Base-by-base conservation (phyloP, 2,113 vertebrate genomes). In the Brachirus orientalis region DNA sequence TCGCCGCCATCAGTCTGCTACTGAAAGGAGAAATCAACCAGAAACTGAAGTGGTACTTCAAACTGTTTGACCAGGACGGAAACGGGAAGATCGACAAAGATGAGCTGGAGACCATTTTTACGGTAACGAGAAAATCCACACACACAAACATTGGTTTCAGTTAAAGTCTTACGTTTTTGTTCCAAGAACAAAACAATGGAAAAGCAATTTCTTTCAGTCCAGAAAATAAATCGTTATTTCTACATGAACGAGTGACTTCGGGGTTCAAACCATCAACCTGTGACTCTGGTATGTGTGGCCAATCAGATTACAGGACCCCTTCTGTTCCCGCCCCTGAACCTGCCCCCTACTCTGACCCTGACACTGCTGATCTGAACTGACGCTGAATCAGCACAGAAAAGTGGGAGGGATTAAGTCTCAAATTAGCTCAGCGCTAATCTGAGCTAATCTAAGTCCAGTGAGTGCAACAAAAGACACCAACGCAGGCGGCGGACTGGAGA, bases 21-120 rank as follows among this genome's bases (percentile, higher is more conserved):
- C 91, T 96, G 82, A 90, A 92, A 83, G 95, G 96, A 40, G 96
- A 96, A 91, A 94, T 97, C 69, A 95, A 97, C 78, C 95, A 96
- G 88, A 98, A 98, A 80, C 90, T 98, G 33, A 97, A 97, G 88
- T 98, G 95, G 95, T 97, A 97, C 89, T 98, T 98, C 90, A 98
- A 98, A 74, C 91, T 98, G 11, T 96, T 96, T 0, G 95, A 97
- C 84, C 93, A 93, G 79, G 95, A 96, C 68, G 95, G 95, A 75
- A 98, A 96, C 0, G 95, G 95, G 50, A 96, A 95, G 67, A 97
- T 97, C 63, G 96, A 97, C 90, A 93, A 92, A 75, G 95, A 95
- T 1, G 95, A 98, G 68, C 89, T 97, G 80, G 78, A 95, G 89
- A 95, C 94, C 69, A 97, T 96, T 85, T 95, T 95, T 72, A 47